These are phyloP conservation scores for Saturnia pavonia DNA, from an alignment of 2,888 invertebrate species.

Conservation along the genomic window DNA sequence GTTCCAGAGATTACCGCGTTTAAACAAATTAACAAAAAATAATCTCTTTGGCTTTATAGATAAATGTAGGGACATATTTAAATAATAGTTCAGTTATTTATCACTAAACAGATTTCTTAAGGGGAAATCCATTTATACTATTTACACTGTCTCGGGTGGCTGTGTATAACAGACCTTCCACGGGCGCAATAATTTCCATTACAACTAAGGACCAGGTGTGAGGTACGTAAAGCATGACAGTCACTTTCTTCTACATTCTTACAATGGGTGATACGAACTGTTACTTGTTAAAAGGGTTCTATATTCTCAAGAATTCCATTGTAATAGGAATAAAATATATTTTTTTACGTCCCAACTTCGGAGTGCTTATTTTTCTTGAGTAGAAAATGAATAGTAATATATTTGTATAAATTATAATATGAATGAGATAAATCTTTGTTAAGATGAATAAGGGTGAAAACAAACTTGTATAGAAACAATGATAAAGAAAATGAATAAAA, in stretches of 20 bases:
- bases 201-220: not conserved
- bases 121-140: not conserved
- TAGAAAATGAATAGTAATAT: not conserved
- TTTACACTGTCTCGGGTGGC: not conserved
- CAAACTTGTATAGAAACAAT: no score
- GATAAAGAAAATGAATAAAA: no score
- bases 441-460: not conserved
- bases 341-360: constrained; percentile 3
- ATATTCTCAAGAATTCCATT: constrained; percentile 5
- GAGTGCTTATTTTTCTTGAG: constrained; percentile 6
- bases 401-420: constrained; percentile 1
- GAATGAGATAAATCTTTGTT: not conserved
- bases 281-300: constrained; percentile 10
- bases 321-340: constrained; percentile 3
- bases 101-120: not conserved
- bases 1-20: no score
- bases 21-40: no score
- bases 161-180: not conserved
- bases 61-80: no score
- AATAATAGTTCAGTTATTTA: no score
- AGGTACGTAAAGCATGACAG: not conserved
- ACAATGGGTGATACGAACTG: constrained; percentile 8
- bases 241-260: constrained; percentile 2
- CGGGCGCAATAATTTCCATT: constrained; percentile 11
- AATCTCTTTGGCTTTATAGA: no score